phyloP scores from a whole-genome alignment of 2,888 invertebrate genomes.

The Cistogaster globosa region DNA sequence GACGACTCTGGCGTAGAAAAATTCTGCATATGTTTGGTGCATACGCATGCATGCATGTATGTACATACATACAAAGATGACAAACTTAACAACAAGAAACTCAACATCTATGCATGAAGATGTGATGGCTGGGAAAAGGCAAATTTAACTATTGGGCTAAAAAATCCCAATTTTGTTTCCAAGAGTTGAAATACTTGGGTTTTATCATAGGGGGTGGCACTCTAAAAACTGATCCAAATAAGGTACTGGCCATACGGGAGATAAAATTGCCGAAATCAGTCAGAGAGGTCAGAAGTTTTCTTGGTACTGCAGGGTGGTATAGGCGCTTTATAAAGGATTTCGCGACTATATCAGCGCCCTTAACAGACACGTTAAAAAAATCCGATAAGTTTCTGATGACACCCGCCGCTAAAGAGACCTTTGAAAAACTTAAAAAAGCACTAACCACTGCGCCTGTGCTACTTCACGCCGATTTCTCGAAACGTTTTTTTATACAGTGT shows the following conservation, averaged over 20 bases:
- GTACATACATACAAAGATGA: too few relatives aligned
- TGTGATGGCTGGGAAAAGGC: too few relatives aligned
- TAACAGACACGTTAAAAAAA: not conserved
- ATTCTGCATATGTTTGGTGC: too few relatives aligned
- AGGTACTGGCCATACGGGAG: not conserved
- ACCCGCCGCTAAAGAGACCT: not conserved
- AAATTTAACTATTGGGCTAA: not conserved
- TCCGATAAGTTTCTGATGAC: not conserved
- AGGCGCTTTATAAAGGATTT: not conserved
- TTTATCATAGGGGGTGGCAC: not conserved
- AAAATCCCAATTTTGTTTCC: not conserved
- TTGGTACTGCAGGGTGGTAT: not conserved
- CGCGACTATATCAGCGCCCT: not conserved
- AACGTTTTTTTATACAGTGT: constrained; percentile 63
- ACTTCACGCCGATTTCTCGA: not conserved
- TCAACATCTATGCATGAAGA: too few relatives aligned
- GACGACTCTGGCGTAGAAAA: too few relatives aligned
- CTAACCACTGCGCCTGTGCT: constrained; percentile 20
- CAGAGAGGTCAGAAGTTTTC: not conserved
- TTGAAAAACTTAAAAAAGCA: too few relatives aligned
- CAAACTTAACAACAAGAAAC: too few relatives aligned
- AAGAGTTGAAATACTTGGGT: not conserved
- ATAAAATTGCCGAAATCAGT: not conserved
- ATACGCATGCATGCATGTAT: too few relatives aligned
- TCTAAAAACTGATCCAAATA: not conserved